Conservation (phyloP, 2,888 invertebrate species). For the Imbricaverruca yamaguchii region DNA sequence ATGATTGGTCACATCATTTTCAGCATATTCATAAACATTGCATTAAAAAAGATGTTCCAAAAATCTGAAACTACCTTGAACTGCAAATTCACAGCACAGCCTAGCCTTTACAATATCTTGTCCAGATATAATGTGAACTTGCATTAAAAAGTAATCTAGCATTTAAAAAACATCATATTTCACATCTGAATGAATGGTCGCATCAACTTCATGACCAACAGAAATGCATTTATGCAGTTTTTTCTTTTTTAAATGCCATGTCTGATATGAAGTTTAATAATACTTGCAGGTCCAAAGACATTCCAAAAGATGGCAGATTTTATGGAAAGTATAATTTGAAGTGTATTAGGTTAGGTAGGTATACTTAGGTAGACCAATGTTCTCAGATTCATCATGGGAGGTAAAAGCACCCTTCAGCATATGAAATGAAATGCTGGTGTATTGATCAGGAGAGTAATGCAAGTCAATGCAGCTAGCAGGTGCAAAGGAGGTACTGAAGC, state of each 20-base stretch:
- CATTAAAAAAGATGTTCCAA: too few relatives aligned
- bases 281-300: neutral
- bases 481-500: neutral
- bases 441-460: neutral
- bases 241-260: neutral
- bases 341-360: neutral
- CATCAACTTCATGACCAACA: neutral
- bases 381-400: neutral
- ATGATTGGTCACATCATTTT: too few relatives aligned
- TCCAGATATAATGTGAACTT: neutral
- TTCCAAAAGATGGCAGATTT: neutral
- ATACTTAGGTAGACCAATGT: too few relatives aligned
- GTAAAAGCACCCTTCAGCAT: neutral
- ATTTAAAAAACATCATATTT: neutral
- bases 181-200: neutral
- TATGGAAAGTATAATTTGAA: neutral
- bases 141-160: too few relatives aligned
- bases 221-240: neutral
- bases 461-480: neutral
- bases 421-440: neutral
- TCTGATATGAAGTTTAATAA: neutral
- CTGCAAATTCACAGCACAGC: too few relatives aligned
- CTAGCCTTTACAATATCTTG: too few relatives aligned
- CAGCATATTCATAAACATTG: too few relatives aligned
- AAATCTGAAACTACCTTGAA: too few relatives aligned